Conservation (phyloP, 2,797 vertebrate species). For the Eospalax fontanierii region DNA sequence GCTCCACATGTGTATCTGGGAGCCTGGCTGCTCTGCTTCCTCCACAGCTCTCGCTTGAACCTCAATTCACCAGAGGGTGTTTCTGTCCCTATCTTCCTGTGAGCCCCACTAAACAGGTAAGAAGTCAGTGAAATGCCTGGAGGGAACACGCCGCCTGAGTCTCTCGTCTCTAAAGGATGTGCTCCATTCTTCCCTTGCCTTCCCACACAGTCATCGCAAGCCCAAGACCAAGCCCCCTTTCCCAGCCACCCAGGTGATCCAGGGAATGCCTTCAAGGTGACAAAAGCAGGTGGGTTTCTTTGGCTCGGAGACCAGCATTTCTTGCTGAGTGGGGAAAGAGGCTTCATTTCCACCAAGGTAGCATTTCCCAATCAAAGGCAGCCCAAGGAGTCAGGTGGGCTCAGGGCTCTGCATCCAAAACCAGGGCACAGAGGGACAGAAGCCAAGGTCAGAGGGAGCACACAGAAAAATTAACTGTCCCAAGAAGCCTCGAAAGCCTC, state of each 20-base stretch:
- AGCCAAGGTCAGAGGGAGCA: neutral
- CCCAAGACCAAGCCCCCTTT: neutral
- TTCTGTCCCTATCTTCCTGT: neutral
- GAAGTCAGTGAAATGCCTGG: rapidly evolving
- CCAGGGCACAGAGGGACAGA: neutral
- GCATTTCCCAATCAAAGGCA: neutral
- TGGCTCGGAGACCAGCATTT: neutral
- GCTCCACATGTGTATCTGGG: rapidly evolving
- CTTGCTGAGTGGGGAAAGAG: neutral
- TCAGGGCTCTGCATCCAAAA: neutral
- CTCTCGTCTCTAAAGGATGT: neutral
- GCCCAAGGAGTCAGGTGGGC: neutral
- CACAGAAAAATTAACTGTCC: neutral
- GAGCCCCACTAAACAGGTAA: neutral
- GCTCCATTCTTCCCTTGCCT: neutral
- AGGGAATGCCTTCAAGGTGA: neutral
- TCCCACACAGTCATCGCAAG: neutral
- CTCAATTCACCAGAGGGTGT: neutral
- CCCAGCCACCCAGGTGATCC: neutral
- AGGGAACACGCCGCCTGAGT: rapidly evolving
- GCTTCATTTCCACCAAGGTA: neutral
- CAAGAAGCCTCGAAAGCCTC: neutral
- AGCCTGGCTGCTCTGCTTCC: neutral
- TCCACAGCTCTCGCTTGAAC: too few species aligned
- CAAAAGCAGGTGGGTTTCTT: neutral